These are phyloP conservation scores for Plutella xylostella DNA, from an alignment of 2,888 invertebrate genomes.

Conservation along the genomic window DNA sequence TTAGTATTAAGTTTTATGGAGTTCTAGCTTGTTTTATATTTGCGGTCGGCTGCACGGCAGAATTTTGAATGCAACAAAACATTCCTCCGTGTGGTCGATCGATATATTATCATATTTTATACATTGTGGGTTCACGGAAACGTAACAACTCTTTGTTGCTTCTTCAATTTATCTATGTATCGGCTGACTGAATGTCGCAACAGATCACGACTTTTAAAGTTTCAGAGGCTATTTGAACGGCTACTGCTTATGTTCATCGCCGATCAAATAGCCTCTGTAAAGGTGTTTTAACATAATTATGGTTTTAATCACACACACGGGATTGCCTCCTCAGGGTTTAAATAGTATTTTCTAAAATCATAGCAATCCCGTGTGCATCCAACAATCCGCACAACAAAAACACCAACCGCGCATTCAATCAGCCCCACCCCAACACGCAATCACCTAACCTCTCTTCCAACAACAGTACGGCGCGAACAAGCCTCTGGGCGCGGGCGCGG, in stretches of 20 bases:
- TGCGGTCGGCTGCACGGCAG: slow-evolving; percentile 7
- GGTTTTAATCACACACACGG: no score
- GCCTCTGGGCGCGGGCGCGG: slow-evolving; percentile 57
- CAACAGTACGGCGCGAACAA: slow-evolving; percentile 51
- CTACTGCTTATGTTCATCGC: no score
- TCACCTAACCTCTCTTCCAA: slow-evolving; percentile 5
- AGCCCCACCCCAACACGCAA: no score
- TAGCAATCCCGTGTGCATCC: no score
- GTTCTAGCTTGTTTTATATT: slow-evolving; percentile 44
- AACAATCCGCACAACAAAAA: no score
- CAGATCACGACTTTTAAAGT: neutral
- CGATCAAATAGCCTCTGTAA: no score
- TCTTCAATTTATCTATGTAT: slow-evolving; percentile 11
- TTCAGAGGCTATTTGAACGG: no score
- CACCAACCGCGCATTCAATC: no score
- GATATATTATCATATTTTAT: slow-evolving; percentile 25
- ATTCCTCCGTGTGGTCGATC: slow-evolving; percentile 28
- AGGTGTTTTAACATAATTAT: no score
- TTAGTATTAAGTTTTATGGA: slow-evolving; percentile 48
- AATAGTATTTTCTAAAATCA: no score
- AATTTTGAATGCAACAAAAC: neutral
- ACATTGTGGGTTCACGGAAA: slow-evolving; percentile 52
- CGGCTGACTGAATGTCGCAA: neutral
- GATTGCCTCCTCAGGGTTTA: no score
- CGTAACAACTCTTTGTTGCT: slow-evolving; percentile 36